Percentiles rank a stretch among this genome's conserved stretches.
phyloP scores from a whole-genome alignment of 2,888 invertebrate genomes.

The Troilus luridus region DNA sequence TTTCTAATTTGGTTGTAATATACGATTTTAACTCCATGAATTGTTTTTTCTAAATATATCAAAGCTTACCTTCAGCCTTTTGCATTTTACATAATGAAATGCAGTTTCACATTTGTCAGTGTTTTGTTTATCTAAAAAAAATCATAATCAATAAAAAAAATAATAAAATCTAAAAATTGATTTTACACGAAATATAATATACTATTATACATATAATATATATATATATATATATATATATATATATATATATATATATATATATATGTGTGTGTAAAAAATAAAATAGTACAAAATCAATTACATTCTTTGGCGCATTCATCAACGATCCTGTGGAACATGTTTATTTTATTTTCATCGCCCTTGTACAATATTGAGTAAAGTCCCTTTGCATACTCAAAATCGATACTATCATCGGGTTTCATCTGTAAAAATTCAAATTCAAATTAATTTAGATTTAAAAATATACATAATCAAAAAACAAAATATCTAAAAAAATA shows the following conservation, averaged over 20 bases:
- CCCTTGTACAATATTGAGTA: background rate
- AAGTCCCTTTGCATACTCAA: background rate
- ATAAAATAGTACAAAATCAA: background rate
- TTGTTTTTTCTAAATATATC: background rate
- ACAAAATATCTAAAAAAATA: background rate
- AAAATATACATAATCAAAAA: background rate
- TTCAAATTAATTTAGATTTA: background rate
- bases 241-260: too few relatives aligned
- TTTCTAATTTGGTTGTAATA: background rate
- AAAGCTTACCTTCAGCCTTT: background rate
- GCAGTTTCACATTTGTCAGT: slow-evolving; percentile 33
- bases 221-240: too few relatives aligned
- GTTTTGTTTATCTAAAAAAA: slow-evolving; percentile 23
- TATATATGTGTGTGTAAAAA: background rate
- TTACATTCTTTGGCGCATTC: slow-evolving; percentile 37
- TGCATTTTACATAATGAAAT: slow-evolving; percentile 23
- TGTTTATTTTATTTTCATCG: background rate
- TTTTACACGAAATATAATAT: background rate
- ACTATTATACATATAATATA: background rate
- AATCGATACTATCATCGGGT: background rate
- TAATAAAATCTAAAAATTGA: background rate
- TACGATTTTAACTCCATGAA: background rate
- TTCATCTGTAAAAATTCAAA: background rate
- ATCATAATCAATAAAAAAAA: background rate
- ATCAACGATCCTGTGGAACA: slow-evolving; percentile 12